Percentiles rank a stretch among this genome's conserved stretches.
Conservation (phyloP, 2,888 invertebrate species). For the Lomographa bimaculata region DNA sequence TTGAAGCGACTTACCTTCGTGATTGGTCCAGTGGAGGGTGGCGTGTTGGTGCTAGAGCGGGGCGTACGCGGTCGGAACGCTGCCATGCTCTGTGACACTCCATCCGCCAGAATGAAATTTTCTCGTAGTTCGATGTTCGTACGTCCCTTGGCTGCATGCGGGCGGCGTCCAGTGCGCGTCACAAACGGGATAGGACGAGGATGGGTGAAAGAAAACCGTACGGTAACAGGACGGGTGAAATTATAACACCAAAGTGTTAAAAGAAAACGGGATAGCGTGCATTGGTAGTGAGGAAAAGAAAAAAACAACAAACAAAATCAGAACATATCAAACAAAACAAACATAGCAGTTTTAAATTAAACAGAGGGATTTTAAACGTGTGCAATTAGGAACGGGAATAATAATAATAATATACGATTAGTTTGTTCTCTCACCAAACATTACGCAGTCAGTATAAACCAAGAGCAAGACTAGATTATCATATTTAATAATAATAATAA, state of each 20-base stretch:
- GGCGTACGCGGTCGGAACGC: conserved; percentile 98
- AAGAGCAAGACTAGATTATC: conserved; percentile 63
- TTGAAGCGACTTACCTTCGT: conserved; percentile 91
- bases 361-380: conserved; percentile 55
- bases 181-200: conserved; percentile 55
- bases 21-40: conserved; percentile 93
- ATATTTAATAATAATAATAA: conserved; percentile 4
- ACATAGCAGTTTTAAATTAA: conserved; percentile 62
- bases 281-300: conserved; percentile 73
- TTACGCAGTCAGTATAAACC: conserved; percentile 60
- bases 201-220: conserved; percentile 68
- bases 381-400: conserved; percentile 78
- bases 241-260: conserved; percentile 75
- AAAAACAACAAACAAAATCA: conserved; percentile 83
- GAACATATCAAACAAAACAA: conserved; percentile 78
- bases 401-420: conserved; percentile 75
- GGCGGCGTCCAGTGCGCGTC: conserved; percentile 79
- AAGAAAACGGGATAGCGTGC: conserved; percentile 74
- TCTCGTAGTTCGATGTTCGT: conserved; percentile 99
- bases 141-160: conserved; percentile 97
- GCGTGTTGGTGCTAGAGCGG: conserved; percentile 89
- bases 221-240: conserved; percentile 65
- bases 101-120: conserved; percentile 99
- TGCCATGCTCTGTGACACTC: conserved; percentile 99
- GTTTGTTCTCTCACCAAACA: conserved; percentile 73